Percentiles rank a stretch among this genome's conserved stretches.
Evolutionary conservation across 1,140 invertebrate genomes (phyloP).

Genomic region (Euura lappo): DNA sequence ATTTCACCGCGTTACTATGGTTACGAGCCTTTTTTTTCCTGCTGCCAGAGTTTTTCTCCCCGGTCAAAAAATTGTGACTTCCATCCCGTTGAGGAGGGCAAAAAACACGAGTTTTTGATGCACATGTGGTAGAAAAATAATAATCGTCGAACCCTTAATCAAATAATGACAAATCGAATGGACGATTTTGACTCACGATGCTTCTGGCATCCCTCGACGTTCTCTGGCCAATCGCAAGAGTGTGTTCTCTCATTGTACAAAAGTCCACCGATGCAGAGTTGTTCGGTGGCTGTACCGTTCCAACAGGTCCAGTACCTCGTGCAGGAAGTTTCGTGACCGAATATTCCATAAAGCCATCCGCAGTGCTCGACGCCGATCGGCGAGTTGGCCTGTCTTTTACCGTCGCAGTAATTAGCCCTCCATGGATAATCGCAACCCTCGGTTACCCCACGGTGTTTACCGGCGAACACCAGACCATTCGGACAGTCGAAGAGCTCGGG

Average conservation of each 20-base stretch:
- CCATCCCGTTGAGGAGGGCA: too few species aligned
- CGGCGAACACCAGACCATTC: slow-evolving; percentile 88
- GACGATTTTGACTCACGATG: slow-evolving; percentile 76
- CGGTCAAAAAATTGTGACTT: too few species aligned
- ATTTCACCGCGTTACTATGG: too few species aligned
- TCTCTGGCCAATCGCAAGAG: slow-evolving; percentile 93
- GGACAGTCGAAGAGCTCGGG: slow-evolving; percentile 87
- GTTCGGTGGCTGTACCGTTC: slow-evolving; percentile 91
- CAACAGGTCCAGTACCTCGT: slow-evolving; percentile 94
- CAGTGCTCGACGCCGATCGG: slow-evolving; percentile 86
- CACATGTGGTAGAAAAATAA: not conserved
- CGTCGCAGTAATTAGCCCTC: slow-evolving; percentile 85
- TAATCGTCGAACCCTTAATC: not conserved
- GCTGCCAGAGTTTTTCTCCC: too few species aligned
- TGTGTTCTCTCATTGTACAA: slow-evolving; percentile 90
- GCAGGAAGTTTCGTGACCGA: slow-evolving; percentile 91
- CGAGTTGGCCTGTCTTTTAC: slow-evolving; percentile 77
- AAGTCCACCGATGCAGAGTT: slow-evolving; percentile 90
- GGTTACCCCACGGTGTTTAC: slow-evolving; percentile 83
- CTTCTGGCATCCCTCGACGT: slow-evolving; percentile 90
- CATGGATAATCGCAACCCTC: slow-evolving; percentile 90
- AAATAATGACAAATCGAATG: not conserved
- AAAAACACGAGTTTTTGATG: too few species aligned
- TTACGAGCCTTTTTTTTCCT: too few species aligned
- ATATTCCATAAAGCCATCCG: slow-evolving; percentile 92